phyloP scores from a whole-genome alignment of 2,888 invertebrate species.

The Kryphioiulus occultus region DNA sequence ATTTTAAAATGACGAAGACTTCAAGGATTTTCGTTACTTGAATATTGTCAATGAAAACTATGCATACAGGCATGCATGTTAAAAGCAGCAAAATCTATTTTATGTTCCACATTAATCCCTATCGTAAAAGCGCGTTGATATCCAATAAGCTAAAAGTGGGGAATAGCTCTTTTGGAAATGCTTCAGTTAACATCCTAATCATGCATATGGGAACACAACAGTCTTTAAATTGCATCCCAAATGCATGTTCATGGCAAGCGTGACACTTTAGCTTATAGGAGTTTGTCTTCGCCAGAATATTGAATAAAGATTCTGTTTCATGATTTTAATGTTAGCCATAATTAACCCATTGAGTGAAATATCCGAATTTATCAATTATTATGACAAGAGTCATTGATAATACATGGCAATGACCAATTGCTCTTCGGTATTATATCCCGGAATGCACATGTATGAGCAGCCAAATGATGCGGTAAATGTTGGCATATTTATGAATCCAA shows the following conservation, averaged over 20 bases:
- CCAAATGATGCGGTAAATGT: neutral
- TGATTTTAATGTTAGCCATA: no score
- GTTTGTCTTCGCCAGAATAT: neutral
- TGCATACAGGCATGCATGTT: neutral
- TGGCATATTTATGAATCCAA: neutral
- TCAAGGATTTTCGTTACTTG: neutral
- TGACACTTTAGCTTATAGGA: neutral
- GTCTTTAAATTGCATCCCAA: neutral
- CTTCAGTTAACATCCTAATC: neutral
- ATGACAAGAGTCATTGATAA: neutral
- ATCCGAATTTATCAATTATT: neutral
- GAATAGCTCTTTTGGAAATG: neutral
- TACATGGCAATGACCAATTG: neutral
- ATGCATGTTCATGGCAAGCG: neutral
- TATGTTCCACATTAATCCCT: neutral
- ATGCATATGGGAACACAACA: neutral
- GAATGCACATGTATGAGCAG: neutral
- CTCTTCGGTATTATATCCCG: neutral
- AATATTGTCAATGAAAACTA: neutral
- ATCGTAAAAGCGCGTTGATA: neutral
- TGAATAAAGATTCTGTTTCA: no score
- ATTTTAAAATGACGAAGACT: neutral
- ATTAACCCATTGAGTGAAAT: no score
- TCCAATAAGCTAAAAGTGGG: constrained; percentile 4
- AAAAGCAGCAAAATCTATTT: constrained; percentile 27